Evolutionary conservation across 2,113 vertebrate genomes (phyloP), one percentile per base, ranked within the genome.

Genomic region (Entosphenus tridentatus): DNA sequence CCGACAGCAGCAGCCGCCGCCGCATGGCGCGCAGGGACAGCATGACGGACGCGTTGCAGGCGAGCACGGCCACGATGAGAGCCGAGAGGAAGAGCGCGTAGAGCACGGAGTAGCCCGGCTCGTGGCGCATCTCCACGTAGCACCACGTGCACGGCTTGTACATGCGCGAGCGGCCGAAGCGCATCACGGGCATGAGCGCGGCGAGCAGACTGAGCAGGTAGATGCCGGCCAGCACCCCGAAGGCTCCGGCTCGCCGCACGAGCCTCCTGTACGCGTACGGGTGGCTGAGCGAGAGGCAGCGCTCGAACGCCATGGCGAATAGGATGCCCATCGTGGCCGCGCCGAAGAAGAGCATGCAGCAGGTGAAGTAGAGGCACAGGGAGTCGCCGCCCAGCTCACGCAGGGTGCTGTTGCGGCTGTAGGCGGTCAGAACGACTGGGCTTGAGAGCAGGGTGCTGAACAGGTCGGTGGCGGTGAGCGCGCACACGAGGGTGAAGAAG

Each of bases 231-330:
- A 74, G 72, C 56, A 79, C 73, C 2, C 62, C n/a, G 9, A n/a
- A 10, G 8, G 62, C 62, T 65, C n/a, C 21, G 8, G 8, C 62
- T 8, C 39, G 39, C 39, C 39, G 39, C 39, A 39, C 39, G 39
- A 39, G 39, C 39, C 39, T 39, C 39, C 39, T 39, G 39, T 39
- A 96, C 70, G 87, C 77, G 75, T 92, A 98, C 0, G 93, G 93
- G 17, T 74, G 77, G 1, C 86, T 85, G 10, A 98, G 82, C 67
- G 90, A 82, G 2, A 95, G 72, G 77, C 83, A 86, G 54, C 89
- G 81, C 75, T 98, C 91, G 69, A 93, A 71, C 0, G 91, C 87
- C 86, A 85, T 96, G 55, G 81, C 79, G 39, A 88, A 81, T n/a
- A 92, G 83, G 68, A 86, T 80, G 14, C 80, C 80, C 77, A 84